These are phyloP conservation scores for Platyscelio sp. DNA, from an alignment of 2,888 invertebrate species.

Conservation along the genomic window DNA sequence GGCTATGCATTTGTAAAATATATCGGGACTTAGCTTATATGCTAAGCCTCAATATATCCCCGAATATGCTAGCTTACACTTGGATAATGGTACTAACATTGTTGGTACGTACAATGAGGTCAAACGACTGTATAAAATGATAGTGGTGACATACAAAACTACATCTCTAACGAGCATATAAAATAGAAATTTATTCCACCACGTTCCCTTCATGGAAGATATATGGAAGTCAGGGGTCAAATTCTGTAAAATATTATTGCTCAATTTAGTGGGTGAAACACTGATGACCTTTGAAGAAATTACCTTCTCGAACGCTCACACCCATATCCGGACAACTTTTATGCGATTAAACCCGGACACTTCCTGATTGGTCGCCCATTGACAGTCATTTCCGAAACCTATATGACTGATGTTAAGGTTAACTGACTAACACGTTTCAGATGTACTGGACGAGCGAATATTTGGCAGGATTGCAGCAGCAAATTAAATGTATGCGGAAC, in stretches of 20 bases:
- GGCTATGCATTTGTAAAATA: too few species aligned
- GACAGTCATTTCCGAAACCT: slow-evolving; percentile 17
- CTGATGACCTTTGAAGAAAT: slow-evolving; percentile 72
- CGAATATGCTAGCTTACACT: neutral
- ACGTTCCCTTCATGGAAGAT: slow-evolving; percentile 73
- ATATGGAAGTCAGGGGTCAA: slow-evolving; percentile 75
- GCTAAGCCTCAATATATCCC: too few species aligned
- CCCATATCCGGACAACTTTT: slow-evolving; percentile 54
- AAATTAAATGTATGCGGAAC: too few species aligned
- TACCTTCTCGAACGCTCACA: slow-evolving; percentile 35
- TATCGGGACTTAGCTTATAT: too few species aligned
- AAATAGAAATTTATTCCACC: slow-evolving; percentile 75
- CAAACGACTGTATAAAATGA: neutral
- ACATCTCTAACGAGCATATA: slow-evolving; percentile 17
- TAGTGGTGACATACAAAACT: slow-evolving; percentile 19
- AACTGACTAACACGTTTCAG: too few species aligned
- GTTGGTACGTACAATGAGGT: slow-evolving; percentile 42
- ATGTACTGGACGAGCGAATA: too few species aligned
- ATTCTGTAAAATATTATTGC: slow-evolving; percentile 60
- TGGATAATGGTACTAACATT: slow-evolving; percentile 1
- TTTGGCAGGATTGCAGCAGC: too few species aligned
- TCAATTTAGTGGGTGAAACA: neutral
- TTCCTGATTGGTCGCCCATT: slow-evolving; percentile 55
- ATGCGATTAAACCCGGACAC: slow-evolving; percentile 41
- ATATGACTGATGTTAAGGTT: too few species aligned